A percentile compares a stretch with the other conserved stretches of the same genome.
phyloP scores from a whole-genome alignment of 2,888 invertebrate genomes.

The Melieria crassipennis region DNA sequence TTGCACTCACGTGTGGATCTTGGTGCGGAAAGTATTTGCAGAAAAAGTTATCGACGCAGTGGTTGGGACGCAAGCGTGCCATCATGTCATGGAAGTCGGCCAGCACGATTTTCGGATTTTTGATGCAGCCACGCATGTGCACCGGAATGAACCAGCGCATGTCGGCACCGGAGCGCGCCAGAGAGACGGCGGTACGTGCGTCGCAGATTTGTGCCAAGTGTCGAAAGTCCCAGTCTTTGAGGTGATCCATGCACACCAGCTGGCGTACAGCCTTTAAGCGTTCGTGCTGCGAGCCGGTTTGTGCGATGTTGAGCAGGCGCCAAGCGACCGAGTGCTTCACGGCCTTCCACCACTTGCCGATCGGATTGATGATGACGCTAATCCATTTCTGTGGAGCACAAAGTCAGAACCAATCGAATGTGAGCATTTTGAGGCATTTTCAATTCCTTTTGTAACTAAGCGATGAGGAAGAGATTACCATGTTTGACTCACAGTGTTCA shows the following conservation, averaged over 20 bases:
- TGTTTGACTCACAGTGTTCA: no score
- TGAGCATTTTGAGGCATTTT: no score
- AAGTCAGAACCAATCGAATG: no score
- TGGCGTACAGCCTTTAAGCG: constrained; percentile 74
- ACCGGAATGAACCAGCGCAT: constrained; percentile 79
- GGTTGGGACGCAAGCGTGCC: constrained; percentile 52
- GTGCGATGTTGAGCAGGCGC: constrained; percentile 74
- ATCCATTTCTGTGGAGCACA: constrained; percentile 59
- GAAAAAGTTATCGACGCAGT: constrained; percentile 62
- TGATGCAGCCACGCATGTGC: constrained; percentile 67
- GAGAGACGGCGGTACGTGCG: constrained; percentile 77
- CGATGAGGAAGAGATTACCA: no score
- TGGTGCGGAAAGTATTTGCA: constrained; percentile 61
- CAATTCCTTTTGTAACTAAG: no score
- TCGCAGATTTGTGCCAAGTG: constrained; percentile 84
- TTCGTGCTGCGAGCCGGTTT: constrained; percentile 72
- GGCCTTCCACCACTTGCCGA: constrained; percentile 72
- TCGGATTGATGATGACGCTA: constrained; percentile 63
- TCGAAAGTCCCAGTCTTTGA: constrained; percentile 75
- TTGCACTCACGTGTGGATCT: constrained; percentile 52
- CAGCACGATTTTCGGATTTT: constrained; percentile 61
- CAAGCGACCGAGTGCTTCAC: constrained; percentile 74
- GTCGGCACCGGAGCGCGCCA: constrained; percentile 81
- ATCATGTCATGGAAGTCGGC: constrained; percentile 59
- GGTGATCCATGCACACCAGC: constrained; percentile 73